Conservation (phyloP, 1,140 invertebrate genomes). For the Ectropis grisescens region DNA sequence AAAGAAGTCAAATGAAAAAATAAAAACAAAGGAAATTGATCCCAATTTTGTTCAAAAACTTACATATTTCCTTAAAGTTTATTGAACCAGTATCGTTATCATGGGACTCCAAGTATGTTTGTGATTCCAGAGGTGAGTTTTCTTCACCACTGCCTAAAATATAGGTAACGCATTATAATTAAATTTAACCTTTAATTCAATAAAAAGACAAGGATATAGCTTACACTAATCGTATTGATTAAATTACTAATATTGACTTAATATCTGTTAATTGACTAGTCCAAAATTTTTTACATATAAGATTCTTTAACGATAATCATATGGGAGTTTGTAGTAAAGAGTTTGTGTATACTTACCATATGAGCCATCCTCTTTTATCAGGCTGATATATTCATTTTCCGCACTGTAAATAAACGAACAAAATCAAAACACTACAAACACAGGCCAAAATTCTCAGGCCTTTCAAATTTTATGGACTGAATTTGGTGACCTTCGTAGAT, state of each 20-base stretch:
- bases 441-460: conserved; percentile 18
- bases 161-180: conserved; percentile 46
- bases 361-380: conserved; percentile 51
- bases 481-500: too few relatives aligned
- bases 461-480: too few relatives aligned
- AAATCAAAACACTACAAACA: conserved; percentile 18
- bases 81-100: conserved; percentile 28
- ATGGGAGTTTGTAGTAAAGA: neutral
- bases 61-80: conserved; percentile 47
- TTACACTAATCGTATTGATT: too few relatives aligned
- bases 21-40: too few relatives aligned
- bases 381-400: conserved; percentile 58
- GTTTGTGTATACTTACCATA: conserved; percentile 35
- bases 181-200: conserved; percentile 51
- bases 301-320: conserved; percentile 4
- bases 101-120: conserved; percentile 36
- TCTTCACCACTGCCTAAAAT: conserved; percentile 43
- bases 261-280: too few relatives aligned
- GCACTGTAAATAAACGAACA: conserved; percentile 47
- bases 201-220: too few relatives aligned
- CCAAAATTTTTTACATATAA: too few relatives aligned
- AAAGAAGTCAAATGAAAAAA: too few relatives aligned
- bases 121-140: conserved; percentile 37
- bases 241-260: too few relatives aligned
- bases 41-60: neutral